phyloP scores from a whole-genome alignment of 2,888 invertebrate genomes.

The Ormyrus thymus region DNA sequence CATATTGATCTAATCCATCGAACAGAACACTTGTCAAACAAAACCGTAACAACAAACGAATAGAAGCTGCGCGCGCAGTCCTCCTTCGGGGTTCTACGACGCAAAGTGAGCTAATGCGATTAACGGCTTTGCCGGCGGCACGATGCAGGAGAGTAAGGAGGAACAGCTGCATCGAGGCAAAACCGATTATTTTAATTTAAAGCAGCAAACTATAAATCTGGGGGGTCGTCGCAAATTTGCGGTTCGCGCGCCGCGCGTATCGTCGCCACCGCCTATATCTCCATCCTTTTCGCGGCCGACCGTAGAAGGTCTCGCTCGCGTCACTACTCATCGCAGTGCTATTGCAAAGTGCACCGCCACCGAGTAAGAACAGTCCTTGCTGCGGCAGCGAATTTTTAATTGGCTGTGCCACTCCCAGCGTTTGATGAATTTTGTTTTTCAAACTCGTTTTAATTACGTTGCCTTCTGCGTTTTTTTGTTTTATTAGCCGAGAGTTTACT shows the following conservation, averaged over 20 bases:
- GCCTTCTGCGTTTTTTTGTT: neutral
- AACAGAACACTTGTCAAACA: too few species aligned
- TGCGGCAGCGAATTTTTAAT: constrained; percentile 14
- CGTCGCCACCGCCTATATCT: constrained; percentile 49
- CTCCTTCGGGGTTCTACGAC: neutral
- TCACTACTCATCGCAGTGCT: too few species aligned
- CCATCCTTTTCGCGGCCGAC: constrained; percentile 51
- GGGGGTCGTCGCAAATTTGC: constrained; percentile 59
- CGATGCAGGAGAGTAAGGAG: constrained; percentile 23
- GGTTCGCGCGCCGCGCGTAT: constrained; percentile 50
- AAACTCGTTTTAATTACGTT: constrained; percentile 6
- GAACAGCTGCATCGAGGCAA: constrained; percentile 55
- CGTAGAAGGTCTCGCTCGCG: constrained; percentile 4
- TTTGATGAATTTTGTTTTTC: neutral
- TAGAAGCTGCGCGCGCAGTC: too few species aligned
- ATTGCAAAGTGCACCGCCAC: too few species aligned
- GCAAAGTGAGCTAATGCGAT: constrained; percentile 60
- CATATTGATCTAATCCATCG: too few species aligned
- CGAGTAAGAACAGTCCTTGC: neutral
- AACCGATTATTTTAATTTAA: constrained; percentile 68
- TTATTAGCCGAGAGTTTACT: neutral
- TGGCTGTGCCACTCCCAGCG: neutral
- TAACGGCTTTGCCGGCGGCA: constrained; percentile 55
- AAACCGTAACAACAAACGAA: too few species aligned
- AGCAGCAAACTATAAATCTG: constrained; percentile 63